A percentile compares a stretch with the other conserved stretches of the same genome.
phyloP scores from a whole-genome alignment of 2,888 invertebrate genomes.

The Pardosa pseudoannulata region DNA sequence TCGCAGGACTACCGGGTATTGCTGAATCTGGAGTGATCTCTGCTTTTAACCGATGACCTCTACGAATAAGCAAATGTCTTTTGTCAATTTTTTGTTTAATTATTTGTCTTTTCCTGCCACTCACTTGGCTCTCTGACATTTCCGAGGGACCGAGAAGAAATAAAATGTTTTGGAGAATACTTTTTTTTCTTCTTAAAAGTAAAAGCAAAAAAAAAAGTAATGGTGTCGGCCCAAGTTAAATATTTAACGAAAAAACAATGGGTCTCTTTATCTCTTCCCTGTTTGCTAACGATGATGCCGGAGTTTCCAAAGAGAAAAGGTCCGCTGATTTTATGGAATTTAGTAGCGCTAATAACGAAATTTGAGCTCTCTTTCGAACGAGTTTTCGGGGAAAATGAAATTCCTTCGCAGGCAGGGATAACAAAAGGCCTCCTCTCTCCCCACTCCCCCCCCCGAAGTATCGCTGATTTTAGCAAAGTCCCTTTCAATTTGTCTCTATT shows the following conservation, averaged over 20 bases:
- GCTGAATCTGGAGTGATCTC: no score
- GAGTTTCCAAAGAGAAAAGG: neutral
- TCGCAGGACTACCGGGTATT: no score
- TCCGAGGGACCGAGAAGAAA: no score
- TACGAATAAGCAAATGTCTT: no score
- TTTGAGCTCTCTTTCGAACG: conserved; percentile 22
- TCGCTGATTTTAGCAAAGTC: conserved; percentile 29
- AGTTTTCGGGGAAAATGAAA: conserved; percentile 26
- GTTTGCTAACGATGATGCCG: neutral
- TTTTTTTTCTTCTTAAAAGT: no score
- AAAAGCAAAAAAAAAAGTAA: no score
- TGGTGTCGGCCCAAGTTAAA: neutral
- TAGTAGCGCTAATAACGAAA: conserved; percentile 35
- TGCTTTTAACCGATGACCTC: no score
- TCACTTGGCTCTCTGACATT: no score
- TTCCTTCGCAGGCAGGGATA: conserved; percentile 22
- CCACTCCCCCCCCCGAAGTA: neutral
- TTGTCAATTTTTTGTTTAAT: no score
- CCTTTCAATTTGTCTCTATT: conserved; percentile 60
- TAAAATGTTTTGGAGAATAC: no score
- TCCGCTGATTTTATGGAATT: conserved; percentile 12
- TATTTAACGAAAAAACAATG: conserved; percentile 13
- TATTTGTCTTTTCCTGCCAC: no score
- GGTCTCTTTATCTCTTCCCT: neutral
- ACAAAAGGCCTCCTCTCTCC: neutral